These are phyloP conservation scores for Xerus inauris DNA, from an alignment of 2,113 vertebrate species.

Conservation along the genomic window DNA sequence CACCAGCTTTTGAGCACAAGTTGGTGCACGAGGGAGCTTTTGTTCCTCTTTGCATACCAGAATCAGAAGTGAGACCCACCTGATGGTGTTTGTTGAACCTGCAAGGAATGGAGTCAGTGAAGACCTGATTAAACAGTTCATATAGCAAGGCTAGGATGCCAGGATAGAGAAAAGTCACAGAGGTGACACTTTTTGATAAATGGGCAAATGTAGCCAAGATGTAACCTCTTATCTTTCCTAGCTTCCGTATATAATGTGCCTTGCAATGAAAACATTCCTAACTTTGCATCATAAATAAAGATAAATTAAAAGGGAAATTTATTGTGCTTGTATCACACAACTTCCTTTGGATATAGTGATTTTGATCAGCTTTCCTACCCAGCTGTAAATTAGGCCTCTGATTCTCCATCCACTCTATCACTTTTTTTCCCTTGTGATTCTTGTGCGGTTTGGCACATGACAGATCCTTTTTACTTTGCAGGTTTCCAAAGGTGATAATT, in stretches of 20 bases:
- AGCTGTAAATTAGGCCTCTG: constrained; percentile 73
- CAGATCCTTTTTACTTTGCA: constrained; percentile 73
- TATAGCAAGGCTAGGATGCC: constrained; percentile 76
- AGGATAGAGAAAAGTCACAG: constrained; percentile 47
- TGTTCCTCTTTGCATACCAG: constrained; percentile 65
- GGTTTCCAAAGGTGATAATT: constrained; percentile 80
- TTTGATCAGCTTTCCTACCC: constrained; percentile 60
- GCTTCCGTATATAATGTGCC: background rate
- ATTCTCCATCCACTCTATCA: constrained; percentile 68
- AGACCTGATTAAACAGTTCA: constrained; percentile 80
- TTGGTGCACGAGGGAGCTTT: constrained; percentile 56
- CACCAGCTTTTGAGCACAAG: background rate
- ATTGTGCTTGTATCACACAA: constrained; percentile 44
- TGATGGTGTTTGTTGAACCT: constrained; percentile 81
- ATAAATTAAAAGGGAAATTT: constrained; percentile 18
- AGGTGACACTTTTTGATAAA: constrained; percentile 26
- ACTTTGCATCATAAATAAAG: background rate
- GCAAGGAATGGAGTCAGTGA: constrained; percentile 78
- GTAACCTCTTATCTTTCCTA: background rate
- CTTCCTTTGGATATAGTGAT: constrained; percentile 57
- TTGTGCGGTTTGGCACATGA: constrained; percentile 64
- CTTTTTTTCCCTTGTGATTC: constrained; percentile 66
- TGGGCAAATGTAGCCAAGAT: constrained; percentile 53
- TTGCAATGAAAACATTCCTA: background rate
- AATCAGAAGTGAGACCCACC: constrained; percentile 73